phyloP scores from a whole-genome alignment of 2,113 vertebrate species.

The Columba janthina region DNA sequence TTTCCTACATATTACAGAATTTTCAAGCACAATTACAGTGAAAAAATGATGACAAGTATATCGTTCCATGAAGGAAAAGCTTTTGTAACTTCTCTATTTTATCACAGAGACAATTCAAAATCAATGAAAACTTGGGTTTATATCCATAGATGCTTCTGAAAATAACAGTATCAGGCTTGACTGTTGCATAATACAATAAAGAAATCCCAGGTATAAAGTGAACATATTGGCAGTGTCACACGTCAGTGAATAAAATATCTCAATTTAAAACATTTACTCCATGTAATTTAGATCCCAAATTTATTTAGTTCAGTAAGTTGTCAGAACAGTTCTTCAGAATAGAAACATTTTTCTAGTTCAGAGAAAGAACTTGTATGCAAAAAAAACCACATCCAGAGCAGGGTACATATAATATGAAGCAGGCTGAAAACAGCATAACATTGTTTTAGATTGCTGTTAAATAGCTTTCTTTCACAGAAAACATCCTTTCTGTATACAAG shows the following conservation, averaged over 20 bases:
- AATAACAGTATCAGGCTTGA: not conserved
- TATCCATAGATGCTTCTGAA: not conserved
- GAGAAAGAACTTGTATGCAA: not conserved
- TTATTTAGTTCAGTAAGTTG: not conserved
- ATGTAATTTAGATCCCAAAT: not conserved
- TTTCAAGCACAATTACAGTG: not conserved
- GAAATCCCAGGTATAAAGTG: not conserved
- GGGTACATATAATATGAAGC: not conserved
- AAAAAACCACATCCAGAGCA: not conserved
- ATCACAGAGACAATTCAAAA: not conserved
- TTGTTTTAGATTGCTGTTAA: not conserved
- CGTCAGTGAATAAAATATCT: not conserved
- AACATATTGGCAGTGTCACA: not conserved
- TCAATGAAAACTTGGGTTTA: not conserved
- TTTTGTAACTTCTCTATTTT: not conserved
- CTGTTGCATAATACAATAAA: not conserved
- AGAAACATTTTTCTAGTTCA: not conserved
- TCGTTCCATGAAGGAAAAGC: not conserved
- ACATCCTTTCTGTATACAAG: not conserved
- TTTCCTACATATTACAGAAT: not conserved
- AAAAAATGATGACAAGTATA: not conserved
- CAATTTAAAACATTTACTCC: not conserved
- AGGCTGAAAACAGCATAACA: not conserved
- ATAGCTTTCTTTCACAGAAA: not conserved
- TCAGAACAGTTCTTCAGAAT: not conserved